A percentile compares a stretch with the other conserved stretches of the same genome.
These are phyloP conservation scores for Spodoptera exigua DNA, from an alignment of 2,888 invertebrate species.

Conservation along the genomic window DNA sequence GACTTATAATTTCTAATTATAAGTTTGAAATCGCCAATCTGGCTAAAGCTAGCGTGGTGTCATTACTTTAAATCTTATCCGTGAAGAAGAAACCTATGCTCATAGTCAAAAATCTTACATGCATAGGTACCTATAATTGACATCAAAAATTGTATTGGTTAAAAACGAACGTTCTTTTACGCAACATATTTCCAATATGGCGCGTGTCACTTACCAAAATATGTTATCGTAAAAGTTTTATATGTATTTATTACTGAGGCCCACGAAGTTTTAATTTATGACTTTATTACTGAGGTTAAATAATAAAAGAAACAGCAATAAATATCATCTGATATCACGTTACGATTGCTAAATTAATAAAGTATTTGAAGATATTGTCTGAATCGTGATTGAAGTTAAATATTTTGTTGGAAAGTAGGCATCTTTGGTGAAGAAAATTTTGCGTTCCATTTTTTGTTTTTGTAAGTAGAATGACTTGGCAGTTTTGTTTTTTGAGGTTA, in stretches of 20 bases:
- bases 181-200: neutral
- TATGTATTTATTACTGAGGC: slow-evolving; percentile 13
- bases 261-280: slow-evolving; percentile 15
- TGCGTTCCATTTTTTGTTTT: neutral
- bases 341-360: no score
- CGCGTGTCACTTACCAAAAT: neutral
- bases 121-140: no score
- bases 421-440: neutral
- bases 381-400: no score
- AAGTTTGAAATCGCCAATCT: no score
- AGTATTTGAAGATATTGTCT: no score
- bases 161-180: no score
- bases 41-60: no score
- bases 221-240: slow-evolving; percentile 1
- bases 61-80: no score
- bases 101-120: no score
- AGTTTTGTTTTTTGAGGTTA: slow-evolving; percentile 5
- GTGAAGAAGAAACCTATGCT: no score
- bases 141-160: no score
- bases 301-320: slow-evolving; percentile 6
- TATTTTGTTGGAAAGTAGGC: slow-evolving; percentile 13
- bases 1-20: no score
- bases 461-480: slow-evolving; percentile 22
- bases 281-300: slow-evolving; percentile 21
- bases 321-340: slow-evolving; percentile 4